Conservation (phyloP, 2,113 vertebrate species). For the Thalassoma bifasciatum region DNA sequence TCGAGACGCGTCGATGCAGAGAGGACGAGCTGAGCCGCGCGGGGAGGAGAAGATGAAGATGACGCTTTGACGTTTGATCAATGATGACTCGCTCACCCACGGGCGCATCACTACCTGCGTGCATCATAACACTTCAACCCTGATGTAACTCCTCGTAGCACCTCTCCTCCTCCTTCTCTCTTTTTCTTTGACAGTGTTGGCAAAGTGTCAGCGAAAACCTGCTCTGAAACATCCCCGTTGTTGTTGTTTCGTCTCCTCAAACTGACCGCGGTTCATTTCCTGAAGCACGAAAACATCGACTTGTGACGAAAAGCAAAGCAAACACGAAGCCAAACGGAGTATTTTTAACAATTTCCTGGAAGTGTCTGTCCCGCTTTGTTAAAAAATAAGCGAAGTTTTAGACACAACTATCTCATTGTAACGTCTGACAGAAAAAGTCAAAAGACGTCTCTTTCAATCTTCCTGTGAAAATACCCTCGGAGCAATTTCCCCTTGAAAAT, state of each 20-base stretch:
- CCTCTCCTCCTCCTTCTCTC: conserved; percentile 21
- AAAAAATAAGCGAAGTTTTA: not conserved
- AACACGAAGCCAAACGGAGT: not conserved
- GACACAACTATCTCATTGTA: not conserved
- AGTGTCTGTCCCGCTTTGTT: not conserved
- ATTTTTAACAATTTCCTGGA: not conserved
- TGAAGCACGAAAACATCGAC: no score
- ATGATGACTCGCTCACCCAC: conserved; percentile 55
- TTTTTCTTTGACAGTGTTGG: not conserved
- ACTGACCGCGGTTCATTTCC: conserved; percentile 35
- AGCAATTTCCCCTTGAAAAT: conserved; percentile 23
- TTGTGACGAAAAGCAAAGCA: no score
- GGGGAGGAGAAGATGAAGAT: conserved; percentile 33
- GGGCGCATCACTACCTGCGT: conserved; percentile 55
- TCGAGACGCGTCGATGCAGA: conserved; percentile 47
- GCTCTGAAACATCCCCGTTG: conserved; percentile 15
- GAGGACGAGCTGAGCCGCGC: conserved; percentile 40
- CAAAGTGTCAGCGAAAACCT: conserved; percentile 36
- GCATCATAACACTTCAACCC: conserved; percentile 36
- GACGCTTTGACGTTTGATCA: conserved; percentile 69
- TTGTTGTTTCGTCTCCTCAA: conserved; percentile 22
- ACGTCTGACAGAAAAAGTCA: conserved; percentile 19
- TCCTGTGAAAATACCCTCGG: conserved; percentile 9
- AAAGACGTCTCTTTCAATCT: not conserved
- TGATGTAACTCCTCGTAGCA: conserved; percentile 15